Conservation (phyloP, 2,888 invertebrate species). For the Acronicta alni region DNA sequence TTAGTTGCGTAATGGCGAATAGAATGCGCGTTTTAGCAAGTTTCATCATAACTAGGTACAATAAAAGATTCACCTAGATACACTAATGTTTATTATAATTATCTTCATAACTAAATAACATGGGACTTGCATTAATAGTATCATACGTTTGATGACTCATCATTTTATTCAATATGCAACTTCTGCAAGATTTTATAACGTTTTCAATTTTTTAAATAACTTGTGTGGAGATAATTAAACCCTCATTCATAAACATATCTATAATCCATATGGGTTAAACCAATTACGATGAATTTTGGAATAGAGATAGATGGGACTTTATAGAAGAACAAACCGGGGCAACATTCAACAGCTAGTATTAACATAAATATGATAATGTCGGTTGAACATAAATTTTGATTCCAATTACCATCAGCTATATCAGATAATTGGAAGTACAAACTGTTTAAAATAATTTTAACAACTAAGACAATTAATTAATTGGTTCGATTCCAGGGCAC, state of each 20-base stretch:
- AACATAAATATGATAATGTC: conserved; percentile 7
- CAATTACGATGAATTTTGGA: no score
- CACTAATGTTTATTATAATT: conserved; percentile 3
- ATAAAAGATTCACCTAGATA: conserved; percentile 26
- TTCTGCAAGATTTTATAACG: neutral
- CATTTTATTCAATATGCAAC: neutral
- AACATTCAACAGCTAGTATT: neutral
- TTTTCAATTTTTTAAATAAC: neutral
- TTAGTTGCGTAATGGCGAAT: conserved; percentile 34
- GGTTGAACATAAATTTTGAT: conserved; percentile 2
- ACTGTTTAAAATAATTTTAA: no score
- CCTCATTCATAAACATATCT: no score
- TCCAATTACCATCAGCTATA: no score
- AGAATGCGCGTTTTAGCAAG: conserved; percentile 10
- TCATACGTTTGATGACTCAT: neutral
- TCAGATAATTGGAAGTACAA: no score
- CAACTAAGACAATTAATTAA: no score
- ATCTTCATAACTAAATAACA: neutral
- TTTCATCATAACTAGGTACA: conserved; percentile 7
- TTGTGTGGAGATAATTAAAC: conserved; percentile 6
- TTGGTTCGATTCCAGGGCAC: no score
- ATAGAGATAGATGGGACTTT: no score
- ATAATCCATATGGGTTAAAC: no score
- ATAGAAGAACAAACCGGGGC: no score
- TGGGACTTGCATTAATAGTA: conserved; percentile 2